Base-by-base conservation (phyloP, 2,113 vertebrate genomes). In the Ariopsis seemanni region DNA sequence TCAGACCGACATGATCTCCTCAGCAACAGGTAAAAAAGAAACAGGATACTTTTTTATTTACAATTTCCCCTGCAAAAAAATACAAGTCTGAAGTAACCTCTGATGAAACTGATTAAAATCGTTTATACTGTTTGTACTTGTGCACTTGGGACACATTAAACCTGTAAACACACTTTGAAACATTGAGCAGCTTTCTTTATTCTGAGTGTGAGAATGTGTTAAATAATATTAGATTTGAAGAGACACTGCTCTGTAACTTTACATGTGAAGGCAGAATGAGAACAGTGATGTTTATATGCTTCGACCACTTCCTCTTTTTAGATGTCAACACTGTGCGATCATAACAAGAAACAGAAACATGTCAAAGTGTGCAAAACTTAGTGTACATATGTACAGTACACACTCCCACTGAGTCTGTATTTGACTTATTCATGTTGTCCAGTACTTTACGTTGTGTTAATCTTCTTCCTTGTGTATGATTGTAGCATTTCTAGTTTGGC, bases 11-110 rank as follows among this genome's bases (percentile, higher is more conserved):
- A 82, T 82, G 81, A 14, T 14, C 58, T 63, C 1, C 1, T 25
- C 22, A 48, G 2, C 1, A 83, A 83, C 34, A 83, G 81, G 81
- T 83, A 82, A 83, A 83, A 78, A 78, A 78, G 6, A 52, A 77
- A 53, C 11, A 77, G 0, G 1, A 52, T 25, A 0, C 7, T 15
- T 27, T 55, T 14, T 2, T 15, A 55, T 55, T 50, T 57, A 10
- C 30, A 30, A 55, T 57, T 55, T 78, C 11, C 2, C 7, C 11
- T 53, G 1, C 3, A 22, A 50, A 34, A 4, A 5, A 20, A 6
- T 42, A 42, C 0, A 20, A 48, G 42, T 55, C 11, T 55, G 4
- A 55, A 9, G 22, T 27, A 78, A 27, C 11, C 6, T 18, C 7
- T 57, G n/a, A 27, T 17, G 11, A 79, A 27, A 79, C 27, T 8